Evolutionary conservation across 2,888 invertebrate genomes (phyloP).

Genomic region (Drosophila neonasuta): DNA sequence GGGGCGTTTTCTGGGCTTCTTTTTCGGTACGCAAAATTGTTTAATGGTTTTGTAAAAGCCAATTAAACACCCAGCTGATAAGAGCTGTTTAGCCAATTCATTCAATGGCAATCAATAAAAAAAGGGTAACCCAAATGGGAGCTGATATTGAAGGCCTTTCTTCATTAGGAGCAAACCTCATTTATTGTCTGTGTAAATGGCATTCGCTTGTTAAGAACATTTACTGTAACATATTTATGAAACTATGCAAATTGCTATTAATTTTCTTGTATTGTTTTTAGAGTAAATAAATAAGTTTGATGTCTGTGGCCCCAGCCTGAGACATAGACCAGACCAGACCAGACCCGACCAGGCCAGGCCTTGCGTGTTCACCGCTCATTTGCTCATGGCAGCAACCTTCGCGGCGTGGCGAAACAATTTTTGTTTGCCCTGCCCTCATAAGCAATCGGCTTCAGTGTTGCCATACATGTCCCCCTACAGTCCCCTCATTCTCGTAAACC

Average conservation of each 20-base stretch:
- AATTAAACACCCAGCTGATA: constrained; percentile 61
- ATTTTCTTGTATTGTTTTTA: constrained; percentile 76
- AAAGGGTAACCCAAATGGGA: not conserved
- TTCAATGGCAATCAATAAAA: constrained; percentile 32
- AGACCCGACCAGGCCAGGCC: constrained; percentile 16
- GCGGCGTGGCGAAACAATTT: constrained; percentile 72
- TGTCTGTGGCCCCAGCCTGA: constrained; percentile 42
- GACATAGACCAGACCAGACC: not conserved
- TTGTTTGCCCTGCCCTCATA: constrained; percentile 66
- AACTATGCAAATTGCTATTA: constrained; percentile 75
- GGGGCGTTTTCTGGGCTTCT: constrained; percentile 1
- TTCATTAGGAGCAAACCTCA: constrained; percentile 28
- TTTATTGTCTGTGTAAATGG: constrained; percentile 30
- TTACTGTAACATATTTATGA: constrained; percentile 71
- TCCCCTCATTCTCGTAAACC: no score
- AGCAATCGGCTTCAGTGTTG: constrained; percentile 52
- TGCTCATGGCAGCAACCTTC: constrained; percentile 62
- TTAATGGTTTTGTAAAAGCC: constrained; percentile 53
- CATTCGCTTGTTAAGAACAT: constrained; percentile 52
- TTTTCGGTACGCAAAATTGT: constrained; percentile 17
- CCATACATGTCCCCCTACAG: constrained; percentile 18
- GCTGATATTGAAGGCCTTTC: constrained; percentile 1
- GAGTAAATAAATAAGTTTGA: constrained; percentile 76
- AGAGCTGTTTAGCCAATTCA: constrained; percentile 18
- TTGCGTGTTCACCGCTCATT: constrained; percentile 70